phyloP scores from a whole-genome alignment of 2,797 vertebrate species.

The Rousettus madagascariensis region DNA sequence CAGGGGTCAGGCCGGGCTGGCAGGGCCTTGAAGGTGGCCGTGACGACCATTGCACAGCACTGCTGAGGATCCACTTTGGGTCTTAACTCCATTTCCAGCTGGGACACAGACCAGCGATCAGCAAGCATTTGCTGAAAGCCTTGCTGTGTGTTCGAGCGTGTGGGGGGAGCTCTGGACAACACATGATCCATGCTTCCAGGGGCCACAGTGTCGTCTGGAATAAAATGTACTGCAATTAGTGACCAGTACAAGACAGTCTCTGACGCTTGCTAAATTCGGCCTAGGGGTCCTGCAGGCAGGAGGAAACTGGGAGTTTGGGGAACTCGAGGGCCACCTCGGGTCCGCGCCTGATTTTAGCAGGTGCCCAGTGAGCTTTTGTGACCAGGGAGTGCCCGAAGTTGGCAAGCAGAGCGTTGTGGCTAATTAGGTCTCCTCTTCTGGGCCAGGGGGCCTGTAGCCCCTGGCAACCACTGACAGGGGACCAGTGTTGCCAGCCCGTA shows the following conservation, averaged over 20 bases:
- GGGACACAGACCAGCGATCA: background rate
- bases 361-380: background rate
- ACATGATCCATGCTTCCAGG: background rate
- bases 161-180: background rate
- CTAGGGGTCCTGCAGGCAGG: too few relatives aligned
- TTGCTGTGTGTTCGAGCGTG: accelerated
- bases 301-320: background rate
- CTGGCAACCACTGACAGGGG: accelerated
- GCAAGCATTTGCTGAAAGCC: background rate
- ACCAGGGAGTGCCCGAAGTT: background rate
- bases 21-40: background rate
- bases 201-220: background rate
- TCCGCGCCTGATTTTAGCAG: background rate
- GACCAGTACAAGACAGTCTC: background rate
- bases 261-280: background rate
- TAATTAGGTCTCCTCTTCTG: background rate
- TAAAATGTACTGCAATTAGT: background rate
- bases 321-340: background rate
- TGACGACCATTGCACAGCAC: background rate
- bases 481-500: background rate
- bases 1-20: background rate
- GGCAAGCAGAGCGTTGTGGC: background rate
- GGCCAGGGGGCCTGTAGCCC: background rate
- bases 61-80: background rate
- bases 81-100: background rate